These are phyloP conservation scores for Drosophila ercepeae DNA, from an alignment of 1,140 invertebrate species.

Conservation along the genomic window DNA sequence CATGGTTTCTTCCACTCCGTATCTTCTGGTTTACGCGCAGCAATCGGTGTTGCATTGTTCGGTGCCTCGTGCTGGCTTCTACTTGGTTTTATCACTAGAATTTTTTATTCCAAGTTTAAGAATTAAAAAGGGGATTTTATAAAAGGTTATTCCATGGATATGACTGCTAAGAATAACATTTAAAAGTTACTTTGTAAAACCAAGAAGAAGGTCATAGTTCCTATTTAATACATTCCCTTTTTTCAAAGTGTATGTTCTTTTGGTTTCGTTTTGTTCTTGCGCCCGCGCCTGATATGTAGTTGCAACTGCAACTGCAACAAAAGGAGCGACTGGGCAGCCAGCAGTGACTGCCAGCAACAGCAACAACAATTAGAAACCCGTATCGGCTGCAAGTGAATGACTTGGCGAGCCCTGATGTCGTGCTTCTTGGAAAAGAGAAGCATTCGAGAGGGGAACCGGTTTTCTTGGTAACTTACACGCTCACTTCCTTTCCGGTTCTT, in stretches of 20 bases:
- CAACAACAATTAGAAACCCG: slow-evolving; percentile 45
- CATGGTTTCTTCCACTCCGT: slow-evolving; percentile 27
- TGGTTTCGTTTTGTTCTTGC: slow-evolving; percentile 49
- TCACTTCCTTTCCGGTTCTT: slow-evolving; percentile 81
- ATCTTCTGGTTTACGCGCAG: slow-evolving; percentile 29
- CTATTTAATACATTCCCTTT: too few relatives aligned
- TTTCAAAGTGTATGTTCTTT: slow-evolving; percentile 13
- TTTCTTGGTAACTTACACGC: slow-evolving; percentile 77
- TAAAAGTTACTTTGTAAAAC: too few relatives aligned
- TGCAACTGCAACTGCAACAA: slow-evolving; percentile 24
- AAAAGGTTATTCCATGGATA: too few relatives aligned
- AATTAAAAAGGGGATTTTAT: too few relatives aligned
- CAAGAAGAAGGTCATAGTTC: too few relatives aligned
- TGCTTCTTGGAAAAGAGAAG: slow-evolving; percentile 73
- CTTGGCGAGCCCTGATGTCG: slow-evolving; percentile 54
- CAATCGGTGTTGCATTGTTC: slow-evolving; percentile 61
- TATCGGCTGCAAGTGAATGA: slow-evolving; percentile 78
- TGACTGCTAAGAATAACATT: too few relatives aligned
- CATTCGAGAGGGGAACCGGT: slow-evolving; percentile 52
- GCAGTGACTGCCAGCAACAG: slow-evolving; percentile 9
- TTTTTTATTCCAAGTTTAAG: not conserved
- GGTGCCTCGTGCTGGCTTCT: slow-evolving; percentile 40
- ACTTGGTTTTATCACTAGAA: not conserved
- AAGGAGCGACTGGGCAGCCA: slow-evolving; percentile 5
- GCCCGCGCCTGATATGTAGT: slow-evolving; percentile 52